These are phyloP conservation scores for Petrolisthes manimaculis DNA, from an alignment of 2,888 invertebrate species.

Conservation along the genomic window DNA sequence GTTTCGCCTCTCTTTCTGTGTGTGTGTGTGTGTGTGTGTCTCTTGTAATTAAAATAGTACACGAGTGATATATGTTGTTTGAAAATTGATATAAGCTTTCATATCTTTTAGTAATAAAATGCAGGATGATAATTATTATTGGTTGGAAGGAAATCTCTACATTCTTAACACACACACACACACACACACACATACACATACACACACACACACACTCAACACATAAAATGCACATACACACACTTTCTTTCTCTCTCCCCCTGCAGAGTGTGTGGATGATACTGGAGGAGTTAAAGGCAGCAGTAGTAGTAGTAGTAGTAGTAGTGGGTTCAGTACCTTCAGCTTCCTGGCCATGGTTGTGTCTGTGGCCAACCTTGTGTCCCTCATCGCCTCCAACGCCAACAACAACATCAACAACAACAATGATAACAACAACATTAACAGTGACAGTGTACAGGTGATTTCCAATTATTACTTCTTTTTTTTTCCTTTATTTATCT, in stretches of 20 bases:
- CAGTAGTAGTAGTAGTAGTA: conserved; percentile 10
- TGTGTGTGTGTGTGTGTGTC: no score
- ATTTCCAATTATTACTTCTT: neutral
- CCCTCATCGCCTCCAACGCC: conserved; percentile 41
- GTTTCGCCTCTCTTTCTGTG: neutral
- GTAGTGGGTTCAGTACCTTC: conserved; percentile 47
- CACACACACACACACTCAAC: neutral
- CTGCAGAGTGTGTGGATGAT: conserved; percentile 20
- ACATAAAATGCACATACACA: neutral
- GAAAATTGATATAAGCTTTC: no score
- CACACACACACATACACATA: neutral
- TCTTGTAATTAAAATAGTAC: no score
- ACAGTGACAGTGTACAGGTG: conserved; percentile 49
- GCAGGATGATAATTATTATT: no score
- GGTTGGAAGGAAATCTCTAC: no score
- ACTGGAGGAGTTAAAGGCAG: conserved; percentile 5
- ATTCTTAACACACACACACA: neutral
- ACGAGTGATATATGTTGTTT: no score
- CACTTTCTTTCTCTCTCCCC: neutral
- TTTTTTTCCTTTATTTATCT: neutral
- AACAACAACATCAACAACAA: conserved; percentile 57
- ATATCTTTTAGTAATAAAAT: no score
- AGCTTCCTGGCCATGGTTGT: conserved; percentile 54
- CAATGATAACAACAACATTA: conserved; percentile 49
- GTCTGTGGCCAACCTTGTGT: conserved; percentile 43